Percentiles rank a stretch among this genome's conserved stretches.
These are phyloP conservation scores for Mandrillus leucophaeus DNA, from an alignment of 2,113 vertebrate genomes.

Conservation along the genomic window DNA sequence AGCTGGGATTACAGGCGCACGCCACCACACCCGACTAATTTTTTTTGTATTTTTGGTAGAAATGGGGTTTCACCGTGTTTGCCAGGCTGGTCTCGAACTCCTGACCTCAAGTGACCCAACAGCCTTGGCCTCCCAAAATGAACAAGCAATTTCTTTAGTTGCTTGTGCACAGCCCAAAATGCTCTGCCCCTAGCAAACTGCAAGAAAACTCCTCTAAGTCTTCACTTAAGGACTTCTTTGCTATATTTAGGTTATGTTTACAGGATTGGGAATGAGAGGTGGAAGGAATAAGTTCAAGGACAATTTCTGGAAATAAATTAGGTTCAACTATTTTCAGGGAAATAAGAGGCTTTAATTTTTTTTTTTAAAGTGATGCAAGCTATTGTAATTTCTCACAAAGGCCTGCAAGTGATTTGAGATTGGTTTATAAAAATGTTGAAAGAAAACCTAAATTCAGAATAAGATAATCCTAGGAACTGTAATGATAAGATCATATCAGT, in stretches of 20 bases:
- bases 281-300: background rate
- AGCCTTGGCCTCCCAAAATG: no score
- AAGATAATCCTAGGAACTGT: background rate
- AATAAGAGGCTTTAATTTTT: background rate
- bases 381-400: conserved; percentile 19
- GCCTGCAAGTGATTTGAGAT: background rate
- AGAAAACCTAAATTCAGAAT: conserved; percentile 11
- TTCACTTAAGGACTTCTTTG: background rate
- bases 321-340: background rate
- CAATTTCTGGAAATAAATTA: conserved; percentile 12
- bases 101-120: no score
- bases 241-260: background rate
- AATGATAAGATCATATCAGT: background rate
- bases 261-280: background rate
- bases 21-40: no score
- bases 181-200: background rate
- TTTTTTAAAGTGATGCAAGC: background rate
- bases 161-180: background rate
- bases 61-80: no score
- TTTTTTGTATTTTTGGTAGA: no score
- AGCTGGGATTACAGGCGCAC: no score
- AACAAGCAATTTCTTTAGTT: background rate
- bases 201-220: background rate
- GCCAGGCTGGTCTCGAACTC: no score
- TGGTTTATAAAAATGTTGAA: background rate